A percentile compares a stretch with the other conserved stretches of the same genome.
These are phyloP conservation scores for Chlorodrepanis virens DNA, from an alignment of 2,113 vertebrate species.

Conservation along the genomic window DNA sequence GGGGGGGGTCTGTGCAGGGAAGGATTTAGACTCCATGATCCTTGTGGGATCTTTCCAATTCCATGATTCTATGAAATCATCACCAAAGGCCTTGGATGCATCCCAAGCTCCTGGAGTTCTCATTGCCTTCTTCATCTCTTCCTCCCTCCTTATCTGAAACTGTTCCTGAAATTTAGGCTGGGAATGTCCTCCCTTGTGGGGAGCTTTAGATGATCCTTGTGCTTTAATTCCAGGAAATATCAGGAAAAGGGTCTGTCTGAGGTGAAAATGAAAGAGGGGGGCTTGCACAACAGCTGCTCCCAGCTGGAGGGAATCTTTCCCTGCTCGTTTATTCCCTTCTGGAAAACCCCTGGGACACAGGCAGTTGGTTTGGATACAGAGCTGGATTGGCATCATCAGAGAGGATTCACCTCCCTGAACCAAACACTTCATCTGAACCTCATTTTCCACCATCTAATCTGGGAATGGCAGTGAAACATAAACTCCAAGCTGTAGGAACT, in stretches of 20 bases:
- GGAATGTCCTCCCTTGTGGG: background rate
- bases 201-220: background rate
- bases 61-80: background rate
- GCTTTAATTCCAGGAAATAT: background rate
- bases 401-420: background rate
- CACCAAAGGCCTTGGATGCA: background rate
- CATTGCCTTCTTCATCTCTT: background rate
- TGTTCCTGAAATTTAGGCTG: background rate
- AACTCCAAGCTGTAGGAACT: background rate
- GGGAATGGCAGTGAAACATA: background rate
- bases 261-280: background rate
- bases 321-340: background rate
- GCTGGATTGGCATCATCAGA: background rate
- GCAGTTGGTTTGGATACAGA: background rate
- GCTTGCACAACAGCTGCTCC: background rate
- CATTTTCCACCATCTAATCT: background rate
- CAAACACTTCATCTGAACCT: background rate
- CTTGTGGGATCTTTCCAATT: accelerated
- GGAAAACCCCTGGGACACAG: background rate
- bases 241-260: background rate
- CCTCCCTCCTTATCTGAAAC: background rate
- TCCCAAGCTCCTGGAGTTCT: background rate
- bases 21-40: accelerated
- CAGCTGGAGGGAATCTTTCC: background rate
- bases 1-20: accelerated